Evolutionary conservation across 2,113 vertebrate species (phyloP).

Genomic region (Charina bottae): DNA sequence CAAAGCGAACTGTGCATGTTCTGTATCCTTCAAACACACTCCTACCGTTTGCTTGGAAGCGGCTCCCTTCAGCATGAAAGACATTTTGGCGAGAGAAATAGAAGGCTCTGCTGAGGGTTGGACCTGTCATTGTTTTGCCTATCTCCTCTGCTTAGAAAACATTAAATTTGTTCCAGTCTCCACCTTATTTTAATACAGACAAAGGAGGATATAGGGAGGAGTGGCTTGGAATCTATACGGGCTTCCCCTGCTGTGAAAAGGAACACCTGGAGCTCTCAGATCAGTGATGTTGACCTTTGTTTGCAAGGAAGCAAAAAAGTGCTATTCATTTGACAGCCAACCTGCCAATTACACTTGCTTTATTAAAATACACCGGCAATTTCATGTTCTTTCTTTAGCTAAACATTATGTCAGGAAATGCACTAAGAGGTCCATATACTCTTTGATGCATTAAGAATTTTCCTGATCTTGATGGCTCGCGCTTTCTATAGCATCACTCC

Average conservation of each 20-base stretch:
- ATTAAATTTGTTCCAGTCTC: not conserved
- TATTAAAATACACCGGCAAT: not conserved
- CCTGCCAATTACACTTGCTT: not conserved
- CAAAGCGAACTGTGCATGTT: not conserved
- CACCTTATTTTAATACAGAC: not conserved
- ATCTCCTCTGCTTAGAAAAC: not conserved
- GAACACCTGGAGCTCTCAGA: not conserved
- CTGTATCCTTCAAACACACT: not conserved
- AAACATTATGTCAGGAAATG: not conserved
- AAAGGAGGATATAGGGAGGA: not conserved
- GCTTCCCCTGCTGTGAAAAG: not conserved
- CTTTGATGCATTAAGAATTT: not conserved
- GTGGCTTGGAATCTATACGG: not conserved
- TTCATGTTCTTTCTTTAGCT: conserved; percentile 7
- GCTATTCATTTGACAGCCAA: not conserved
- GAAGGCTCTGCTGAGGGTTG: not conserved
- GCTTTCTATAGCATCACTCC: not conserved
- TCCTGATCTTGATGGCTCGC: not conserved
- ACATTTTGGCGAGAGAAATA: not conserved
- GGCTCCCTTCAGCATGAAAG: not conserved
- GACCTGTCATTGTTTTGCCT: not conserved
- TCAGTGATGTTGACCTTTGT: not conserved
- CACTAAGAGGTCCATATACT: not conserved
- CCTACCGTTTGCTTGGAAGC: not conserved
- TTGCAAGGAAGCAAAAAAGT: not conserved